These are phyloP conservation scores for Oncorhynchus gorbuscha DNA, from an alignment of 2,113 vertebrate species.

Conservation along the genomic window DNA sequence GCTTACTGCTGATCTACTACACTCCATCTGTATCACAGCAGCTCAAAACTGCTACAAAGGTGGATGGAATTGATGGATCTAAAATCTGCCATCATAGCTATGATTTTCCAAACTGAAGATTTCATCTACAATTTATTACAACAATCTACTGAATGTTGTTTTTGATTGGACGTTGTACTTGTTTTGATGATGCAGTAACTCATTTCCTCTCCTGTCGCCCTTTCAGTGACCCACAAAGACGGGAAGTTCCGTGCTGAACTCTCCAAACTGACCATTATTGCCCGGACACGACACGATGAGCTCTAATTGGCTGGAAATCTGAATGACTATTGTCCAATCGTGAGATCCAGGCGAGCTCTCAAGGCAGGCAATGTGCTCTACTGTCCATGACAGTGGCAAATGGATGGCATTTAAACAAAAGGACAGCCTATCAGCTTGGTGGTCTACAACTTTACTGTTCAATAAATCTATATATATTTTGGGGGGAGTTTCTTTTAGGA, in stretches of 20 bases:
- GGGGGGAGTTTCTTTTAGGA: constrained; percentile 8
- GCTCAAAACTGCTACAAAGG: background rate
- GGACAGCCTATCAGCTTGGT: background rate
- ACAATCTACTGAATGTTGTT: background rate
- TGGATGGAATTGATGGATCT: no score
- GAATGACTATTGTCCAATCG: constrained; percentile 1
- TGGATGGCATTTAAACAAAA: background rate
- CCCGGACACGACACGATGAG: constrained; percentile 76
- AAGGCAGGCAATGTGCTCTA: background rate
- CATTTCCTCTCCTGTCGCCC: constrained; percentile 32
- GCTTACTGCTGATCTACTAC: constrained; percentile 1
- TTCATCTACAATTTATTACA: no score
- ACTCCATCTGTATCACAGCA: background rate
- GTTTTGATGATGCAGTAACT: background rate
- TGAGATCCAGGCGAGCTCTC: constrained; percentile 22
- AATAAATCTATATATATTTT: background rate
- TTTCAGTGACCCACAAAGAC: constrained; percentile 84
- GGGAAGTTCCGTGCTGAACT: constrained; percentile 89
- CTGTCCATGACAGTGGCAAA: background rate
- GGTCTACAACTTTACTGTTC: background rate
- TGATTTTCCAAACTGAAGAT: no score
- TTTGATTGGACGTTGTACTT: background rate
- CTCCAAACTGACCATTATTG: constrained; percentile 84
- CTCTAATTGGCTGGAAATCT: constrained; percentile 72
- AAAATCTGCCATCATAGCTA: no score